Evolutionary conservation across 2,888 invertebrate genomes (phyloP).

Genomic region (Andrena camellia): DNA sequence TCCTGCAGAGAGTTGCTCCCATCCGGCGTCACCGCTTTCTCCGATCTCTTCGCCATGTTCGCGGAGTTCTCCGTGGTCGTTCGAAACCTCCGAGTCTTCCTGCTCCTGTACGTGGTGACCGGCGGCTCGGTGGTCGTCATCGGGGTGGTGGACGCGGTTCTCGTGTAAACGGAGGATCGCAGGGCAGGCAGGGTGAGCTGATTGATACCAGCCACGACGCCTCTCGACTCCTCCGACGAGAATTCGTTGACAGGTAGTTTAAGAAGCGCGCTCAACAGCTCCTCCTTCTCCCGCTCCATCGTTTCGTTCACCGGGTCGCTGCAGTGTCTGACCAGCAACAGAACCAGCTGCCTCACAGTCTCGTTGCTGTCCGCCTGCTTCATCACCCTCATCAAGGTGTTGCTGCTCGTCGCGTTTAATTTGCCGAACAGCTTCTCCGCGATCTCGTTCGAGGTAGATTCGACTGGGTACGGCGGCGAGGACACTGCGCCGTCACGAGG

Average conservation of each 20-base stretch:
- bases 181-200: constrained; percentile 50
- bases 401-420: constrained; percentile 91
- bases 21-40: constrained; percentile 81
- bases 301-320: constrained; percentile 90
- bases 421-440: constrained; percentile 92
- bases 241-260: constrained; percentile 87
- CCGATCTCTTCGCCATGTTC: constrained; percentile 77
- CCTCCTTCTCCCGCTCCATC: constrained; percentile 89
- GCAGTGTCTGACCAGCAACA: constrained; percentile 92
- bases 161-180: constrained; percentile 16
- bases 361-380: constrained; percentile 92
- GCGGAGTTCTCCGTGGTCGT: constrained; percentile 79
- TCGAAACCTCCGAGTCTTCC: constrained; percentile 79
- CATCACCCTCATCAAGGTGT: constrained; percentile 92
- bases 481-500: constrained; percentile 46
- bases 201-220: constrained; percentile 80
- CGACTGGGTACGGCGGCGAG: constrained; percentile 68
- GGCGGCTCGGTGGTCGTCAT: constrained; percentile 69
- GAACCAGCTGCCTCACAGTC: constrained; percentile 90
- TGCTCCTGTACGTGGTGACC: constrained; percentile 79
- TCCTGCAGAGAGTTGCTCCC: constrained; percentile 76
- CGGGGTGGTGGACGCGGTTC: constrained; percentile 60
- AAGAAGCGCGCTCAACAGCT: constrained; percentile 89
- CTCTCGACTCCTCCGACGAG: constrained; percentile 83
- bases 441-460: constrained; percentile 86